Conservation (phyloP, 2,113 vertebrate genomes). For the Harpagus bidentatus region DNA sequence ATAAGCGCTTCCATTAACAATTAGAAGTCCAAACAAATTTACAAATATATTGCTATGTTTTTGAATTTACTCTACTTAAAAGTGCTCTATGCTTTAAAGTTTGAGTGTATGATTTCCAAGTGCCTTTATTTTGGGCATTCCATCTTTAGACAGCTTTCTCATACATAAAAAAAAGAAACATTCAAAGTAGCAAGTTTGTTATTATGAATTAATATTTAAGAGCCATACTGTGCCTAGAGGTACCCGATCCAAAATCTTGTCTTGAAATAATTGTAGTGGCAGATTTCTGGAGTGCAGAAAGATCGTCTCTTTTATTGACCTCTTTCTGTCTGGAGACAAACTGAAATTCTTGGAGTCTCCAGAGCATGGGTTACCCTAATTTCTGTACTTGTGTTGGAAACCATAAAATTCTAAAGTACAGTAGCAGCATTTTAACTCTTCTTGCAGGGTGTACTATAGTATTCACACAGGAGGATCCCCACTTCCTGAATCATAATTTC, state of each 20-base stretch:
- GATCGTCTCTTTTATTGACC: background rate
- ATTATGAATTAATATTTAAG: background rate
- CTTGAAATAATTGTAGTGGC: background rate
- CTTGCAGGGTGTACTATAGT: background rate
- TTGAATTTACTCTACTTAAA: background rate
- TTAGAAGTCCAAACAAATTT: background rate
- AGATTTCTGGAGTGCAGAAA: background rate
- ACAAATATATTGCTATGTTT: background rate
- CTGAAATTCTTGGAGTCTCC: background rate
- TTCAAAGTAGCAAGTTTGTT: background rate
- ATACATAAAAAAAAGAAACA: background rate
- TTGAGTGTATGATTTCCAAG: background rate
- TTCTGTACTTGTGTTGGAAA: background rate
- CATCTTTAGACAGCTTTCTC: background rate
- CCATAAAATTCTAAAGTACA: background rate
- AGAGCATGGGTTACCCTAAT: background rate
- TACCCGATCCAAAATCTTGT: background rate
- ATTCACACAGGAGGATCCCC: background rate
- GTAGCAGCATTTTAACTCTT: background rate
- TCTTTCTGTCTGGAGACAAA: background rate
- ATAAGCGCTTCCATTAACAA: background rate
- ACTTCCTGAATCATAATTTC: background rate
- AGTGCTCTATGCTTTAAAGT: background rate
- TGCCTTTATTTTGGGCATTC: background rate
- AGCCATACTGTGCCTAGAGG: background rate